Conservation (phyloP, 2,888 invertebrate genomes). For the Cataglyphis albicans region DNA sequence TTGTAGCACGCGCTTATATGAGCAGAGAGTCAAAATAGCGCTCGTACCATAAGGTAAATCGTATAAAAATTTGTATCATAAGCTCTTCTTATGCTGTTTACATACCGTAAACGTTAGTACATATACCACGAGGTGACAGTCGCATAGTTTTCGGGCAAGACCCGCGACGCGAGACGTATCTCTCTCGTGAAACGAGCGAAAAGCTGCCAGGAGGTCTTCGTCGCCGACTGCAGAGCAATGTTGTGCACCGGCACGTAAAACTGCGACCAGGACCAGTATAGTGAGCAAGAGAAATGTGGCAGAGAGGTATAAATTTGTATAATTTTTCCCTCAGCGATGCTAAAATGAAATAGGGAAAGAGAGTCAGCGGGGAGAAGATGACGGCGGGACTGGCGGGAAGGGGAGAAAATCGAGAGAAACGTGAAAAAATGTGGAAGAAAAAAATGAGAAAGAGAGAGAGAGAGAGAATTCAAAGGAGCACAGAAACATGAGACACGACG, state of each 20-base stretch:
- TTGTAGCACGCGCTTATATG: neutral
- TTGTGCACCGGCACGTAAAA: slow-evolving; percentile 38
- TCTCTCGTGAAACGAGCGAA: slow-evolving; percentile 52
- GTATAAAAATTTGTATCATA: slow-evolving; percentile 16
- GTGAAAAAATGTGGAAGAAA: slow-evolving; percentile 14
- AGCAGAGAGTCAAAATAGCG: neutral
- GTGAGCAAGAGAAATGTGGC: slow-evolving; percentile 48
- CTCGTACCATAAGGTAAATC: neutral
- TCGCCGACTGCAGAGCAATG: slow-evolving; percentile 28
- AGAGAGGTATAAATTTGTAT: slow-evolving; percentile 55
- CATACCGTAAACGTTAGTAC: slow-evolving; percentile 29
- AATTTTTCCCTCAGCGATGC: slow-evolving; percentile 69
- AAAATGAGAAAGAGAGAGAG: slow-evolving; percentile 44
- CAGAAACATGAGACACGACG: slow-evolving; percentile 1
- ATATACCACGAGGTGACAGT: slow-evolving; percentile 15
- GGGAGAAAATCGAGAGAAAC: neutral
- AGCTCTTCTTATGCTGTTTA: slow-evolving; percentile 23
- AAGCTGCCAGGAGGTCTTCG: slow-evolving; percentile 49
- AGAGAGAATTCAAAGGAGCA: slow-evolving; percentile 30
- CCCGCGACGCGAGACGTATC: slow-evolving; percentile 54
- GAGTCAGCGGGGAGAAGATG: slow-evolving; percentile 15
- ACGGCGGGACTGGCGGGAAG: slow-evolving; percentile 15
- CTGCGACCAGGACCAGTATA: slow-evolving; percentile 24
- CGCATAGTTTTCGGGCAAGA: slow-evolving; percentile 28
- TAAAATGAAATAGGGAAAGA: slow-evolving; percentile 65